These are phyloP conservation scores for Gymnosoma rotundatum DNA, from an alignment of 2,888 invertebrate species.

Conservation along the genomic window DNA sequence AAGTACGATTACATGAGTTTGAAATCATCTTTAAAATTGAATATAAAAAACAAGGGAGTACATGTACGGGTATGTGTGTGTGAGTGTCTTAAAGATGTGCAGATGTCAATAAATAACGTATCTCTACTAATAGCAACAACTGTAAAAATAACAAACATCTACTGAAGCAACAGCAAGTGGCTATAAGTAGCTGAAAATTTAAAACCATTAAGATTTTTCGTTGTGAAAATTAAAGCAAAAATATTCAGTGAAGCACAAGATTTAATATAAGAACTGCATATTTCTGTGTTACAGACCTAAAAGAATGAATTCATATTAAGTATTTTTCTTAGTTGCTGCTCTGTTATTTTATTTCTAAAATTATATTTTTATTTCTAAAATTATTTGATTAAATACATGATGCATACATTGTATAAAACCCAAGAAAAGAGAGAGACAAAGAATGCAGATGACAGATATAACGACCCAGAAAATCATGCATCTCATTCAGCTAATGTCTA, in stretches of 20 bases:
- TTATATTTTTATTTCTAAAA: too few relatives aligned
- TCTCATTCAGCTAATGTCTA: too few relatives aligned
- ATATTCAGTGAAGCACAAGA: constrained; percentile 36
- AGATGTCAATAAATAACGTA: constrained; percentile 65
- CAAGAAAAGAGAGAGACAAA: too few relatives aligned
- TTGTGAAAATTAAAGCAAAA: constrained; percentile 22
- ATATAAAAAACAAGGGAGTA: constrained; percentile 51
- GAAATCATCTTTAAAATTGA: constrained; percentile 64
- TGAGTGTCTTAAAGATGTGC: constrained; percentile 44
- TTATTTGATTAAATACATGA: too few relatives aligned
- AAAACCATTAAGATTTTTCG: constrained; percentile 33
- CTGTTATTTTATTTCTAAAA: too few relatives aligned
- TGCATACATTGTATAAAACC: too few relatives aligned
- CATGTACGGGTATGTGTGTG: background rate
- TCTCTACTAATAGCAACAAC: constrained; percentile 19
- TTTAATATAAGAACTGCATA: constrained; percentile 5
- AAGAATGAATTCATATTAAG: constrained; percentile 13
- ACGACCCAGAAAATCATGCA: too few relatives aligned
- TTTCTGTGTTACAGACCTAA: background rate
- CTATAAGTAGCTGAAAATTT: constrained; percentile 49
- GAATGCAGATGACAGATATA: too few relatives aligned
- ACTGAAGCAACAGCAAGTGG: constrained; percentile 49
- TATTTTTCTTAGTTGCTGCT: too few relatives aligned
- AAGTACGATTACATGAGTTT: constrained; percentile 48
- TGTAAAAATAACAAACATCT: too few relatives aligned